Conservation (phyloP, 1,140 invertebrate genomes). For the Palaemon carinicauda region DNA sequence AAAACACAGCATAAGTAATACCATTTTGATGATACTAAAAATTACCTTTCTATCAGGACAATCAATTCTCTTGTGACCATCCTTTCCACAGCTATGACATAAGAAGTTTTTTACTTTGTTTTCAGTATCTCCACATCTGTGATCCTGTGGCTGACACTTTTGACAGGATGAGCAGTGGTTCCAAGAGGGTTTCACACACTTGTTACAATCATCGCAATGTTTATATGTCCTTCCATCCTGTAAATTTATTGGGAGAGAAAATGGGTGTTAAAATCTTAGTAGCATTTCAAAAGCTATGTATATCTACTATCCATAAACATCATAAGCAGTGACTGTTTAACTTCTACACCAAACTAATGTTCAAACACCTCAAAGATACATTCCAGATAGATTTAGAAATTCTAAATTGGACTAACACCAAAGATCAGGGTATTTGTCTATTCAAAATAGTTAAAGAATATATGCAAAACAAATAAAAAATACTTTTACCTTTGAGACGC, state of each 20-base stretch:
- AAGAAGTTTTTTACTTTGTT: background rate
- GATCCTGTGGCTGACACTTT: constrained; percentile 72
- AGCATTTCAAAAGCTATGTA: too few species aligned
- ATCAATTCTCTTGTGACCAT: constrained; percentile 30
- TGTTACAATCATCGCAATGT: constrained; percentile 79
- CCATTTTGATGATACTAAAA: too few species aligned
- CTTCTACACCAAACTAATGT: too few species aligned
- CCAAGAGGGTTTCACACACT: constrained; percentile 85
- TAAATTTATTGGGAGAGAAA: constrained; percentile 40
- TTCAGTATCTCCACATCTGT: constrained; percentile 68
- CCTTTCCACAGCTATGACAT: constrained; percentile 36
- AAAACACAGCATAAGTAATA: too few species aligned
- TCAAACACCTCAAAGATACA: too few species aligned
- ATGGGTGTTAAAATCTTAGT: background rate
- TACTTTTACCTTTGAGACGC: constrained; percentile 74
- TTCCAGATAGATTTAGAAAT: too few species aligned
- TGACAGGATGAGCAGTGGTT: constrained; percentile 78
- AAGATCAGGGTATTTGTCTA: background rate
- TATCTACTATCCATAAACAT: too few species aligned
- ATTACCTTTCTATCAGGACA: constrained; percentile 47
- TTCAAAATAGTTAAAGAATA: background rate
- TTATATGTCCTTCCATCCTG: constrained; percentile 78
- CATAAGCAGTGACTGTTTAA: too few species aligned
- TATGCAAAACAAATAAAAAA: background rate
- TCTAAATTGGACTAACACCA: background rate